Percentiles rank a stretch among this genome's conserved stretches.
Conservation (phyloP, 2,888 invertebrate species). For the Agriotes lineatus region DNA sequence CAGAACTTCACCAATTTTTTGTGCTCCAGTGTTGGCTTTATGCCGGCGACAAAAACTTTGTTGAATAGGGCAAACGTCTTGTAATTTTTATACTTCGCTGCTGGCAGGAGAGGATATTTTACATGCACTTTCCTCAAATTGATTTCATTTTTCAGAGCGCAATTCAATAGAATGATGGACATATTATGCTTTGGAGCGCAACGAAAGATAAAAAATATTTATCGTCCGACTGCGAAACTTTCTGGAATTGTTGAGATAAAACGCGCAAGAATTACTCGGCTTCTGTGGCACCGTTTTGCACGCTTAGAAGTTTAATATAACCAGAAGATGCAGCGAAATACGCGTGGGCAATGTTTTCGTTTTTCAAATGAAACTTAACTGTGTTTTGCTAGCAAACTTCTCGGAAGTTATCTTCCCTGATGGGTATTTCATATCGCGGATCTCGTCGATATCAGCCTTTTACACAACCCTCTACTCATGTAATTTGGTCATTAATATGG, state of each 20-base stretch:
- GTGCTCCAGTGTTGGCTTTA: conserved; percentile 13
- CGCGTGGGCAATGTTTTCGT: neutral
- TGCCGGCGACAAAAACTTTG: conserved; percentile 9
- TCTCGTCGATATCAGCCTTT: conserved; percentile 16
- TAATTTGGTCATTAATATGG: conserved; percentile 23
- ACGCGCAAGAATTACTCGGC: neutral
- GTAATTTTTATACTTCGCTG: conserved; percentile 12
- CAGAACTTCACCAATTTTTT: conserved; percentile 20
- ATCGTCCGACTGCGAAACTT: neutral
- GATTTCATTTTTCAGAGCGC: neutral
- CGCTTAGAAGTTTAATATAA: conserved; percentile 10
- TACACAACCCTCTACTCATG: conserved; percentile 4
- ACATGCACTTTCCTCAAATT: conserved; percentile 2
- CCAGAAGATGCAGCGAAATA: neutral
- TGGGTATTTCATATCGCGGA: conserved; percentile 13
- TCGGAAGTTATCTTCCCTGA: neutral
- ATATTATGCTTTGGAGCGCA: neutral
- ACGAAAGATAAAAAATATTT: neutral
- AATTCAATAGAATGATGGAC: neutral
- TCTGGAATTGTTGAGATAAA: conserved; percentile 1
- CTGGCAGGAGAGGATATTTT: conserved; percentile 3
- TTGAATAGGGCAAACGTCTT: conserved; percentile 8
- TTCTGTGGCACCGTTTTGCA: conserved; percentile 1
- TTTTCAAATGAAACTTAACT: conserved; percentile 1
- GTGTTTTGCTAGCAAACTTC: neutral